Percentiles rank a stretch among this genome's conserved stretches.
Evolutionary conservation across 2,888 invertebrate genomes (phyloP).

Genomic region (Alloplasta piceator): DNA sequence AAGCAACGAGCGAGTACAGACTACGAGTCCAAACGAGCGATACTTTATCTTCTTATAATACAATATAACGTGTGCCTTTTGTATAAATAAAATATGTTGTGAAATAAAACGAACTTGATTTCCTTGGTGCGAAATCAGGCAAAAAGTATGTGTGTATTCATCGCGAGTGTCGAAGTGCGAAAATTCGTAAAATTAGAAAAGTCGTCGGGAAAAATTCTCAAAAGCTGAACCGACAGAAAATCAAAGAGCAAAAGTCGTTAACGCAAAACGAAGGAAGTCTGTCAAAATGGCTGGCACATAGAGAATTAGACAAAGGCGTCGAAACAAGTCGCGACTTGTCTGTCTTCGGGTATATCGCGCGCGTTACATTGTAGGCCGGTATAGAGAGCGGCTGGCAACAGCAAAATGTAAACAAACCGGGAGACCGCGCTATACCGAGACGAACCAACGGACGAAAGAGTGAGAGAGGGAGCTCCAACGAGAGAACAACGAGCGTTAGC

Average conservation of each 20-base stretch:
- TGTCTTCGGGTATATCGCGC: slow-evolving; percentile 29
- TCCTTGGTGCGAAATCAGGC: slow-evolving; percentile 32
- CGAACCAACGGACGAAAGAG: slow-evolving; percentile 29
- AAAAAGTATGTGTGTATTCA: slow-evolving; percentile 41
- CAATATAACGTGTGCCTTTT: no score
- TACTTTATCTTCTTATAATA: no score
- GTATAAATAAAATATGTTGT: neutral
- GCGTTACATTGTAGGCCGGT: slow-evolving; percentile 29
- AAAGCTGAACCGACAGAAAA: slow-evolving; percentile 30
- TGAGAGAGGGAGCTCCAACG: slow-evolving; percentile 43
- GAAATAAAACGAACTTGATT: slow-evolving; percentile 27
- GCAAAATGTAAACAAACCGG: slow-evolving; percentile 36
- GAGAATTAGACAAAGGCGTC: slow-evolving; percentile 38
- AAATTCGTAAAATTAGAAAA: neutral
- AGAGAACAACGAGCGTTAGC: slow-evolving; percentile 37
- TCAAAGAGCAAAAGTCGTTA: slow-evolving; percentile 33
- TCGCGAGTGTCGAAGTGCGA: slow-evolving; percentile 40
- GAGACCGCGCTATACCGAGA: slow-evolving; percentile 30
- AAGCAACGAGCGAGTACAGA: no score
- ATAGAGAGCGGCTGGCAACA: slow-evolving; percentile 29
- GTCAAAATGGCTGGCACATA: slow-evolving; percentile 36
- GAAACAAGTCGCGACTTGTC: slow-evolving; percentile 36
- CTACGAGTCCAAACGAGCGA: no score
- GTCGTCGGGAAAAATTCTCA: slow-evolving; percentile 20
- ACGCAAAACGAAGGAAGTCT: slow-evolving; percentile 23